Evolutionary conservation across 2,113 vertebrate species (phyloP), one percentile per base, ranked within the genome.

Genomic region (Coptodon bakossiorum): DNA sequence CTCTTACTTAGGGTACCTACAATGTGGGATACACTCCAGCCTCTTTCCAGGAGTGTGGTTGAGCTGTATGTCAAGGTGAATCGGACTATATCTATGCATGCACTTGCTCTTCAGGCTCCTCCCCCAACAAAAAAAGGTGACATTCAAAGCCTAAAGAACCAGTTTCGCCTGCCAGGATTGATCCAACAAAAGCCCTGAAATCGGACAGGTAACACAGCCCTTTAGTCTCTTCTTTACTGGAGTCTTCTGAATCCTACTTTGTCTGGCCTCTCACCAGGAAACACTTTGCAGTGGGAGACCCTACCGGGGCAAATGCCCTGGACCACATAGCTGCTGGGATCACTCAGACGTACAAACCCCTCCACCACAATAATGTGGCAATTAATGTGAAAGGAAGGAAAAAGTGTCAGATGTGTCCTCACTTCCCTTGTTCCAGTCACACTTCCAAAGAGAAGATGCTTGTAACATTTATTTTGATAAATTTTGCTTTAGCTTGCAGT

Each of bases 131-230:
- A 66, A 71, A 76, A 27, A 76, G 38, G 38, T 73, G 38, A 73
- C 40, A 17, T 45, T 73, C 0, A 24, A 45, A 7, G 24, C 43
- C 68, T 17, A 17, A 76, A 76, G 24, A 50, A 50, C 24, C 16
- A 1, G 6, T 19, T 78, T 78, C 1, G 3, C 11, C 24, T 19
- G 24, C 16, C 9, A 17, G 2, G 43, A 4, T 50, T 31, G 3
- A 45, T 78, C 43, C 71, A 31, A 19, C 71, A 78, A 50, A 19
- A 50, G 24, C 16, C 24, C 71, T 0, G 2, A 50, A 31, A 7
- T 50, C 4, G 0, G 27, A 48, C 43, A 19, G 0, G 71, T 48
- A 48, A 76, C 71, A 19, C 14, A 19, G 68, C 27, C 0, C 9
- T 50, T 78, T 50, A 0, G 27, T 50, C 2, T 50, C 9, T 31